phyloP scores from a whole-genome alignment of 2,888 invertebrate genomes.

The Neocrepidodera transversa region DNA sequence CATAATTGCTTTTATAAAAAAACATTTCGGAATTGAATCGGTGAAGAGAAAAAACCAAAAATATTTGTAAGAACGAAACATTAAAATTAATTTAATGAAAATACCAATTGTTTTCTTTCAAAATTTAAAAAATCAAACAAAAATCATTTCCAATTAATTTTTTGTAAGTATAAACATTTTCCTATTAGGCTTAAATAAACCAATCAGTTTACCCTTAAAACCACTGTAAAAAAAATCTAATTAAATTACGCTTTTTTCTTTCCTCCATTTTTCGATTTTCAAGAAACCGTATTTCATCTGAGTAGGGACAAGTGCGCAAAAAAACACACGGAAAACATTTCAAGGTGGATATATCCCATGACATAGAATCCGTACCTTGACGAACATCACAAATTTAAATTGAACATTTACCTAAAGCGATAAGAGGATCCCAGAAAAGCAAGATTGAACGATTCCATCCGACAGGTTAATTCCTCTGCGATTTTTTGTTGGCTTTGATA shows the following conservation, averaged over 20 bases:
- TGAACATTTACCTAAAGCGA: slow-evolving; percentile 29
- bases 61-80: no score
- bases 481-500: slow-evolving; percentile 16
- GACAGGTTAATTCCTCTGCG: slow-evolving; percentile 31
- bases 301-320: slow-evolving; percentile 5
- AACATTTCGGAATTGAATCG: no score
- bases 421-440: slow-evolving; percentile 31
- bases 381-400: slow-evolving; percentile 33
- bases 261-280: background rate
- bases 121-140: no score
- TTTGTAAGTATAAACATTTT: no score
- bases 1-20: no score
- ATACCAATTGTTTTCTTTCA: no score
- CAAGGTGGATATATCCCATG: slow-evolving; percentile 13
- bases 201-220: no score
- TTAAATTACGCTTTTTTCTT: slow-evolving; percentile 1
- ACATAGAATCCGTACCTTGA: slow-evolving; percentile 21
- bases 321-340: slow-evolving; percentile 20
- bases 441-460: slow-evolving; percentile 31
- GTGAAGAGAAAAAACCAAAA: no score
- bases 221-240: background rate
- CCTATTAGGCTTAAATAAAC: no score
- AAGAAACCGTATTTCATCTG: background rate
- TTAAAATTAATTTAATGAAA: no score
- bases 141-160: no score